These are phyloP conservation scores for Tympanuchus pallidicinctus DNA, from an alignment of 2,113 vertebrate genomes.

Conservation along the genomic window DNA sequence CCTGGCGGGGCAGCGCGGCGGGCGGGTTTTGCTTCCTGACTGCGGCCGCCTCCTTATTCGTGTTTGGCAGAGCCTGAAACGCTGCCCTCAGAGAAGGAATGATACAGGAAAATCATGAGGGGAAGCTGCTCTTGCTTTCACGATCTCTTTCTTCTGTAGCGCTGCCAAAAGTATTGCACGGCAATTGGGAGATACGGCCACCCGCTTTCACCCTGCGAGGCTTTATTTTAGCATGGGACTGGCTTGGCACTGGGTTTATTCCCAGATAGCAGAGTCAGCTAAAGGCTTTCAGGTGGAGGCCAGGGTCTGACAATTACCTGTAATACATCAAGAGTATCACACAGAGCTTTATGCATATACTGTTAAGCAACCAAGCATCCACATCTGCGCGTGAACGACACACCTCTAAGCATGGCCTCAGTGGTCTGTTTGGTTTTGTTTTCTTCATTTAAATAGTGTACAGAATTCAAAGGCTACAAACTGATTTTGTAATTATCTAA, in stretches of 20 bases:
- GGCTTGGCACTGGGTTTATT: neutral
- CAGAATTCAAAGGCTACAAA: too few species aligned
- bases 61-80: neutral
- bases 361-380: too few species aligned
- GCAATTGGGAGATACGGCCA: fast-evolving
- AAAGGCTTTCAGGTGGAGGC: fast-evolving
- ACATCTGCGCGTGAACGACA: too few species aligned
- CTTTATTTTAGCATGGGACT: too few species aligned
- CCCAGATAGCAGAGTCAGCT: fast-evolving
- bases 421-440: too few species aligned
- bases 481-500: too few species aligned
- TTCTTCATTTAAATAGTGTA: too few species aligned
- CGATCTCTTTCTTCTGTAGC: neutral
- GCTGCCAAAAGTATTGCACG: fast-evolving
- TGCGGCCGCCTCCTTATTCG: fast-evolving
- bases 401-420: too few species aligned
- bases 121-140: fast-evolving
- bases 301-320: too few species aligned
- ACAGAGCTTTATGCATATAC: too few species aligned
- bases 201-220: fast-evolving
- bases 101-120: neutral
- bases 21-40: too few species aligned
- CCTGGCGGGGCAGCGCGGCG: fast-evolving
- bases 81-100: neutral
- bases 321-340: neutral